Percentiles rank a stretch among this genome's conserved stretches.
Evolutionary conservation across 2,797 vertebrate genomes (phyloP).

Genomic region (Epinephelus malabaricus): DNA sequence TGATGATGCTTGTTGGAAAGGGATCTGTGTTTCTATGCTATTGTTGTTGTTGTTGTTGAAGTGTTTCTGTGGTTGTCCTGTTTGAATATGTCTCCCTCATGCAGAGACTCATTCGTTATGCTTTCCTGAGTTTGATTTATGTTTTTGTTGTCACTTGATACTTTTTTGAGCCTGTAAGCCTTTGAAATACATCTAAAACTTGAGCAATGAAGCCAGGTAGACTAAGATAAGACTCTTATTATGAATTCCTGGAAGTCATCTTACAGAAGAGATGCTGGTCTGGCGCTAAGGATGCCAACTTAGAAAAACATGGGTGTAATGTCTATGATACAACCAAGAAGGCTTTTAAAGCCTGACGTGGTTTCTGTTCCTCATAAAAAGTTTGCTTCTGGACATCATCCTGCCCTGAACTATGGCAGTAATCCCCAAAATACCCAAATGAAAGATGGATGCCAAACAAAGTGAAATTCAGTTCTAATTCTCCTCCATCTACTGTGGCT

Average conservation of each 20-base stretch:
- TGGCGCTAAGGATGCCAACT: not conserved
- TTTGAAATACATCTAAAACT: constrained; percentile 2
- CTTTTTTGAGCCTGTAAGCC: not conserved
- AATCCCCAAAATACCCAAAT: constrained; percentile 32
- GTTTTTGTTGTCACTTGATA: not conserved
- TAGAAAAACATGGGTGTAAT: not conserved
- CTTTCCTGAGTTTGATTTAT: not conserved
- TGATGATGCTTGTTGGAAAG: constrained; percentile 38
- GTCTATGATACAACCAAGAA: not conserved
- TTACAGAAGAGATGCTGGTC: constrained; percentile 13
- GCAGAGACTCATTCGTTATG: not conserved
- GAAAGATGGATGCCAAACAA: constrained; percentile 37
- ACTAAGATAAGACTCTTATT: constrained; percentile 25
- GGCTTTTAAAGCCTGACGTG: constrained; percentile 2
- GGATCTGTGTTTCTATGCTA: constrained; percentile 22
- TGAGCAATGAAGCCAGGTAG: not conserved
- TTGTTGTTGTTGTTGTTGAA: not conserved
- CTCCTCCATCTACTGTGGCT: constrained; percentile 29
- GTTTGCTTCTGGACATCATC: constrained; percentile 32
- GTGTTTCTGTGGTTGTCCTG: not conserved
- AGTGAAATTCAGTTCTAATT: constrained; percentile 11
- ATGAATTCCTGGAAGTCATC: constrained; percentile 19
- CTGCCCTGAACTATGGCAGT: constrained; percentile 20
- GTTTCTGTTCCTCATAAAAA: constrained; percentile 42
- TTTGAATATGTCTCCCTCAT: not conserved